These are phyloP conservation scores for Odontamblyopus rebecca DNA, from an alignment of 2,797 vertebrate species.

Conservation along the genomic window DNA sequence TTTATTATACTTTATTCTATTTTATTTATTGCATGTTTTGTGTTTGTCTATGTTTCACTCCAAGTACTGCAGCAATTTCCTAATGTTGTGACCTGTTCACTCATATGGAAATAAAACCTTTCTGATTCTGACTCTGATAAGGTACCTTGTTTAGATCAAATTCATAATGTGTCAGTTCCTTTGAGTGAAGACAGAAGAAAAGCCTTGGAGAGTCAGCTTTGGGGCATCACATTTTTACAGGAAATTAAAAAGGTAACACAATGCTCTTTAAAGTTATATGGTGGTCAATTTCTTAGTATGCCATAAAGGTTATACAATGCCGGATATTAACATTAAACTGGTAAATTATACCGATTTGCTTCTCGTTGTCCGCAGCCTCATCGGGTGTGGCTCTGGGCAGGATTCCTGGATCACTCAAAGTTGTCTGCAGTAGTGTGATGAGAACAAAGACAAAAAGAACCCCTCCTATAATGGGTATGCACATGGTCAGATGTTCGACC, in stretches of 20 bases:
- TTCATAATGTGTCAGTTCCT: no score
- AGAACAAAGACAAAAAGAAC: slow-evolving; percentile 91
- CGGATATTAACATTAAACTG: neutral
- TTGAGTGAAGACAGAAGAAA: neutral
- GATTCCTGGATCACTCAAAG: slow-evolving; percentile 92
- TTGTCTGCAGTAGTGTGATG: slow-evolving; percentile 92
- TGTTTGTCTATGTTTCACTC: no score
- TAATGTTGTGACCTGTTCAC: no score
- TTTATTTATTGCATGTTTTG: no score
- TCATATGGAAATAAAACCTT: no score
- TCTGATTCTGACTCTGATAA: no score
- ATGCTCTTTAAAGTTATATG: neutral
- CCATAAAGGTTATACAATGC: neutral
- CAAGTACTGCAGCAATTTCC: no score
- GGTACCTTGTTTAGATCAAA: neutral
- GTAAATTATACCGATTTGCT: slow-evolving; percentile 81
- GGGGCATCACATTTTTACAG: neutral
- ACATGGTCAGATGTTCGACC: slow-evolving; percentile 85
- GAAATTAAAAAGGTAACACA: slow-evolving; percentile 5
- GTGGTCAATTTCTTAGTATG: neutral
- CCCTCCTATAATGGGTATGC: slow-evolving; percentile 89
- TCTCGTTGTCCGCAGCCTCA: slow-evolving; percentile 90
- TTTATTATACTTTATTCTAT: no score
- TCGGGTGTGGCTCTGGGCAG: slow-evolving; percentile 91
- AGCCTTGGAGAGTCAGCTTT: slow-evolving; percentile 8